Percentiles rank a stretch among this genome's conserved stretches.
Evolutionary conservation across 1,140 invertebrate genomes (phyloP).

Genomic region (Anthonomus grandis): DNA sequence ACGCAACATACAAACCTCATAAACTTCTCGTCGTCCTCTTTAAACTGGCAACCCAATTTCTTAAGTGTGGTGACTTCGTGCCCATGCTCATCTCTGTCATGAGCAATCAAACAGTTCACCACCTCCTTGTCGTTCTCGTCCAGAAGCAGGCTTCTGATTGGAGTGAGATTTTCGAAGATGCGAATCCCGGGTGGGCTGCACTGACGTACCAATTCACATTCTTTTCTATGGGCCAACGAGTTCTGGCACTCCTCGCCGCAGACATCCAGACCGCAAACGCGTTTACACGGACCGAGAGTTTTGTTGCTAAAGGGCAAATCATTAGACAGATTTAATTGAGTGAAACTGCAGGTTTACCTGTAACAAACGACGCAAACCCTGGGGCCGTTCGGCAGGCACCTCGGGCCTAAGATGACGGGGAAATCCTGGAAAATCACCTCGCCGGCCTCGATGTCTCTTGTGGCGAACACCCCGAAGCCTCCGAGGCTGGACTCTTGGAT

Average conservation of each 20-base stretch:
- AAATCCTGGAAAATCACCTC: conserved; percentile 67
- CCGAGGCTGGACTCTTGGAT: conserved; percentile 33
- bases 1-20: conserved; percentile 60
- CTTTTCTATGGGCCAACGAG: conserved; percentile 52
- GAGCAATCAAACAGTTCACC: conserved; percentile 56
- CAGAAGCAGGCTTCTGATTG: conserved; percentile 60
- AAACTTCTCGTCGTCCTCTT: conserved; percentile 57
- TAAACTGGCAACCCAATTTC: conserved; percentile 54
- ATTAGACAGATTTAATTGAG: not conserved
- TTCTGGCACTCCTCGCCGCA: conserved; percentile 59
- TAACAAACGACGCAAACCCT: conserved; percentile 58
- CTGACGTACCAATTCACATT: conserved; percentile 57
- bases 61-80: conserved; percentile 59
- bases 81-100: conserved; percentile 54
- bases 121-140: conserved; percentile 54
- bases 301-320: conserved; percentile 26
- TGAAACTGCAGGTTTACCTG: conserved; percentile 39
- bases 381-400: conserved; percentile 48
- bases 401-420: conserved; percentile 63
- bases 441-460: conserved; percentile 57
- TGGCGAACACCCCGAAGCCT: conserved; percentile 66
- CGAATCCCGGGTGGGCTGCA: conserved; percentile 51
- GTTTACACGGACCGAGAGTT: conserved; percentile 52
- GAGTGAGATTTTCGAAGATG: conserved; percentile 55
- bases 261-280: conserved; percentile 57